phyloP scores from a whole-genome alignment of 2,888 invertebrate genomes.

The Agonum fuliginosum region DNA sequence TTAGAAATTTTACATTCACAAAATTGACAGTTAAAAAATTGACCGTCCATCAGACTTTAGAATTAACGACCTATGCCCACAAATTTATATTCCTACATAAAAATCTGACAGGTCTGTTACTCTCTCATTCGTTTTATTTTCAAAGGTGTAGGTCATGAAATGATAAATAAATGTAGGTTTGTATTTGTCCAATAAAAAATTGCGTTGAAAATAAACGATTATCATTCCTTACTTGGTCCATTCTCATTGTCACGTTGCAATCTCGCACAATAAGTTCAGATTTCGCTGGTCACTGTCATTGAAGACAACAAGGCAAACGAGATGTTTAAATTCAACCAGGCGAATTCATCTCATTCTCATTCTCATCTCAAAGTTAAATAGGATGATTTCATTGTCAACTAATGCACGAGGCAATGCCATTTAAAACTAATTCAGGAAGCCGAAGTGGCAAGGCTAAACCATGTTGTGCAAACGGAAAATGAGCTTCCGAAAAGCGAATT shows the following conservation, averaged over 20 bases:
- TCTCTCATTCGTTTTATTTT: slow-evolving; percentile 1
- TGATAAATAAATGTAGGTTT: slow-evolving; percentile 8
- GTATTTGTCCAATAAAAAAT: slow-evolving; percentile 11
- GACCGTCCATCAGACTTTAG: background rate
- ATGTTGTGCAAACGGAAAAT: too few relatives aligned
- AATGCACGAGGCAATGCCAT: too few relatives aligned
- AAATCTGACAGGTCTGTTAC: background rate
- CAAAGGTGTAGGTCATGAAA: slow-evolving; percentile 34
- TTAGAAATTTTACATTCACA: too few relatives aligned
- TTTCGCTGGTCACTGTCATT: slow-evolving; percentile 13
- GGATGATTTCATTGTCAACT: too few relatives aligned
- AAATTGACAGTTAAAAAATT: too few relatives aligned
- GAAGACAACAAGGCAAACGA: slow-evolving; percentile 2
- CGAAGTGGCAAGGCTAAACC: too few relatives aligned
- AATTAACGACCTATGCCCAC: slow-evolving; percentile 17
- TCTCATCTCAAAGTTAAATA: too few relatives aligned
- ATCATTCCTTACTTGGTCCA: slow-evolving; percentile 14
- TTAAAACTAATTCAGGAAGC: too few relatives aligned
- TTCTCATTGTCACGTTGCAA: slow-evolving; percentile 27
- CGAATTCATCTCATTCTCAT: background rate
- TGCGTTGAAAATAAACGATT: slow-evolving; percentile 22
- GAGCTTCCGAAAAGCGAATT: too few relatives aligned
- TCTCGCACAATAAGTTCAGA: background rate
- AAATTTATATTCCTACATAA: background rate
- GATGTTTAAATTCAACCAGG: background rate